These are phyloP conservation scores for Pachyuromys duprasi DNA, from an alignment of 2,797 vertebrate species.

Conservation along the genomic window DNA sequence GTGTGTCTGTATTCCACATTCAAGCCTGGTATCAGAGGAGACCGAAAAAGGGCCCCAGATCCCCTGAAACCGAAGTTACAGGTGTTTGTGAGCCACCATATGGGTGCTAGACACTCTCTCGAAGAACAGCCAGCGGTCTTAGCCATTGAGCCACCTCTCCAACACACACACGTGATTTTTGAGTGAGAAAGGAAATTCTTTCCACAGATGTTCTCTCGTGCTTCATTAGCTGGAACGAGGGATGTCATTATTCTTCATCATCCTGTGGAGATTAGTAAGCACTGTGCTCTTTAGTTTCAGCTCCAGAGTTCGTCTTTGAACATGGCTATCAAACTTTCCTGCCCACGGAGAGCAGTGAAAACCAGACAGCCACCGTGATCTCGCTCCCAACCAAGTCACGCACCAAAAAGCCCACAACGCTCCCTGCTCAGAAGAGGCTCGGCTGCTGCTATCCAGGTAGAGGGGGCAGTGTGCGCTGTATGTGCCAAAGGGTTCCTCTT, in stretches of 20 bases:
- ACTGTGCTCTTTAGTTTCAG: conserved; percentile 87
- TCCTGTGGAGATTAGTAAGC: neutral
- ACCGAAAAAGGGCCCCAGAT: neutral
- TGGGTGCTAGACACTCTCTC: neutral
- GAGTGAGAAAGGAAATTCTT: neutral
- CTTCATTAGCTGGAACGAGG: neutral
- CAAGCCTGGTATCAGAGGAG: neutral
- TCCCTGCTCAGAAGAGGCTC: conserved; percentile 92
- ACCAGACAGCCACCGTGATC: conserved; percentile 84
- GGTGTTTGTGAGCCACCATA: neutral
- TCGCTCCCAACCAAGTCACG: conserved; percentile 91
- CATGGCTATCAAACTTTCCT: conserved; percentile 94
- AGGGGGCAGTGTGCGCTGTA: fast-evolving
- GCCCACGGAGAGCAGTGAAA: conserved; percentile 91
- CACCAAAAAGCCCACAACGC: conserved; percentile 90
- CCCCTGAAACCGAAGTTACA: neutral
- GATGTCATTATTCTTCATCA: fast-evolving
- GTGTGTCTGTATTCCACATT: neutral
- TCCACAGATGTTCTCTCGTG: neutral
- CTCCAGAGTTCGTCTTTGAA: conserved; percentile 94
- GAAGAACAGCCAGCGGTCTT: neutral
- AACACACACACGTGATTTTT: neutral
- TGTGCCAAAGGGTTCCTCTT: neutral
- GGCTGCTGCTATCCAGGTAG: conserved; percentile 96
- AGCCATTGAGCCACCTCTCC: neutral